Evolutionary conservation across 2,797 vertebrate genomes (phyloP), one percentile per base, ranked within the genome.

Genomic region (Hozukius guyotensis): DNA sequence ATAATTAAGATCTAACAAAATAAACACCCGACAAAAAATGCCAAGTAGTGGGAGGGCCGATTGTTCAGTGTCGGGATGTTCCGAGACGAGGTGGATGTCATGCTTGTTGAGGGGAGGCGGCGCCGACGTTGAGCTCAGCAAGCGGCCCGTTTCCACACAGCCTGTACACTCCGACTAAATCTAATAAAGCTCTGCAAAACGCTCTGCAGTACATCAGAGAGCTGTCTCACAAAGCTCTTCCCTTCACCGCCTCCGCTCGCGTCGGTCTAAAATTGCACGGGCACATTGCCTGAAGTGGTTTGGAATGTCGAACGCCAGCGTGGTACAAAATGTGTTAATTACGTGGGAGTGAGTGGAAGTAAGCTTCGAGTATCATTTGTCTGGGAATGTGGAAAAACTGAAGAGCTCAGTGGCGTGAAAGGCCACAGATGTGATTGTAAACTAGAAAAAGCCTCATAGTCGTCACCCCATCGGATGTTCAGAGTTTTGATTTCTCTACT

Each of bases 321-420:
- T 24, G 12, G 72, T 82, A 75, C 75, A 87, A 92, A 90, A 56
- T 36, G 87, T 90, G 87, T 89, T 92, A 90, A 92, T 88, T 89
- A 86, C 20, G 88, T 92, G 86, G 92, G 89, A 88, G 88, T 88
- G 42, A 89, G 89, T 88, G 49, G 66, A 67, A 87, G 78, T 65
- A 64, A 80, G 85, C 60, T 76, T 87, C 24, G 80, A 91, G 81
- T 64, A 68, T 78, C 53, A 81, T 80, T 84, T 14, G 29, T 87
- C 80, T 52, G 71, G 84, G 81, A 81, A 78, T 27, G 73, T 74
- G 73, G 61, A 79, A 73, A 14, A 88, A 74, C 64, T 78, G 78
- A 77, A 83, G 87, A 72, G 84, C 75, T 24, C 0, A 0, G 67
- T 53, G 78, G 34, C 59, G 71, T 29, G 10, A 78, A 77, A 80